phyloP scores from a whole-genome alignment of 2,113 vertebrate genomes.

The Elephantulus edwardii region DNA sequence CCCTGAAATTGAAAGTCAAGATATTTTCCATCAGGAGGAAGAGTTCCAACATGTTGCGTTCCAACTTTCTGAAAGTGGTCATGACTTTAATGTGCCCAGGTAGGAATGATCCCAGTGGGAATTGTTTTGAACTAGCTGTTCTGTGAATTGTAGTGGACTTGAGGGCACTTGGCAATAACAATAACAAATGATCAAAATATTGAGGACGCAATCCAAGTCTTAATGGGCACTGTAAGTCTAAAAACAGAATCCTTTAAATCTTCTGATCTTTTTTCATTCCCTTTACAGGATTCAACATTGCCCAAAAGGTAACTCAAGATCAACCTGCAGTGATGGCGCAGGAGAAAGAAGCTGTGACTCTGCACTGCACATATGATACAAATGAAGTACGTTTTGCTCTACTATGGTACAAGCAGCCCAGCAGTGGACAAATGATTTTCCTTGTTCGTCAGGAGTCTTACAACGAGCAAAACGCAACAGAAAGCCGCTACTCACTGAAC shows the following conservation, averaged over 20 bases:
- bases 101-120: neutral
- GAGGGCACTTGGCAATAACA: no score
- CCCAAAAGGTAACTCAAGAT: constrained; percentile 35
- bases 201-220: neutral
- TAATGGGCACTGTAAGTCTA: neutral
- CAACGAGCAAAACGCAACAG: neutral
- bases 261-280: neutral
- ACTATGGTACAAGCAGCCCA: constrained; percentile 39
- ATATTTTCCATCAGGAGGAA: neutral
- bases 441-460: neutral
- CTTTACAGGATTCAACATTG: neutral
- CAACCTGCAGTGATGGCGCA: neutral
- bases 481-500: neutral
- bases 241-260: neutral
- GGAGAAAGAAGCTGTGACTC: neutral
- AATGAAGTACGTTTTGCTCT: rapidly evolving
- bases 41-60: neutral
- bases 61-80: neutral
- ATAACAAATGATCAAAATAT: no score
- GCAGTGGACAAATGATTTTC: neutral
- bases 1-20: neutral
- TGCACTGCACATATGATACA: constrained; percentile 49
- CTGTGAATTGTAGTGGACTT: no score
- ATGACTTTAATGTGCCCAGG: neutral
- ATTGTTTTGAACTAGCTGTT: neutral